phyloP scores from a whole-genome alignment of 2,113 vertebrate genomes.

The Peromyscus polionotus region DNA sequence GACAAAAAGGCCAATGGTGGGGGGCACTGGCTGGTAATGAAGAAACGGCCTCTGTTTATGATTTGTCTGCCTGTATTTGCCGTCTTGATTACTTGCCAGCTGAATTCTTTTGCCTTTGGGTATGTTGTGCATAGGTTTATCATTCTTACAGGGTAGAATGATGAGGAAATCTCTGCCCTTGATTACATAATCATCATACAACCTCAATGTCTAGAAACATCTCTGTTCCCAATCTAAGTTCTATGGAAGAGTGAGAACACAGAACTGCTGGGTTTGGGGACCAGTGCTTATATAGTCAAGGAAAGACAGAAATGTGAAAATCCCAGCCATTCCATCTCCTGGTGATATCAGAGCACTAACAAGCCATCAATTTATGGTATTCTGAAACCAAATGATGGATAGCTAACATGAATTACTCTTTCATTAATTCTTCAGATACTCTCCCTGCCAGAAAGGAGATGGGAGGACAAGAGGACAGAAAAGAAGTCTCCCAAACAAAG shows the following conservation, averaged over 20 bases:
- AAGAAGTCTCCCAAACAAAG: neutral
- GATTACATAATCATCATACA: neutral
- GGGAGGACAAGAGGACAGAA: neutral
- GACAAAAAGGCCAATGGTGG: neutral
- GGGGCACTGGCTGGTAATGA: neutral
- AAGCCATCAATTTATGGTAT: neutral
- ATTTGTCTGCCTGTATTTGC: neutral
- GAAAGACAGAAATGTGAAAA: neutral
- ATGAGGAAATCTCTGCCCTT: neutral
- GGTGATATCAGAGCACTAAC: neutral
- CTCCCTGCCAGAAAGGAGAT: neutral
- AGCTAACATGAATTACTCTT: neutral
- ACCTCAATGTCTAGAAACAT: neutral
- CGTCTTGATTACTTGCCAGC: neutral
- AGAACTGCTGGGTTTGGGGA: neutral
- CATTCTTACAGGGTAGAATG: neutral
- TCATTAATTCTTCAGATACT: neutral
- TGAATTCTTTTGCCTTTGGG: slow-evolving; percentile 1
- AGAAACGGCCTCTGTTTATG: neutral
- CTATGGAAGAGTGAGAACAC: neutral
- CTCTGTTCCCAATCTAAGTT: neutral
- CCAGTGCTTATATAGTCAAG: neutral
- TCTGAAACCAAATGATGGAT: neutral
- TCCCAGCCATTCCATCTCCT: neutral
- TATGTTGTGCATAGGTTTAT: neutral